Evolutionary conservation across 2,888 invertebrate genomes (phyloP), one percentile per base, ranked within the genome.

Genomic region (Oscheius sp.): DNA sequence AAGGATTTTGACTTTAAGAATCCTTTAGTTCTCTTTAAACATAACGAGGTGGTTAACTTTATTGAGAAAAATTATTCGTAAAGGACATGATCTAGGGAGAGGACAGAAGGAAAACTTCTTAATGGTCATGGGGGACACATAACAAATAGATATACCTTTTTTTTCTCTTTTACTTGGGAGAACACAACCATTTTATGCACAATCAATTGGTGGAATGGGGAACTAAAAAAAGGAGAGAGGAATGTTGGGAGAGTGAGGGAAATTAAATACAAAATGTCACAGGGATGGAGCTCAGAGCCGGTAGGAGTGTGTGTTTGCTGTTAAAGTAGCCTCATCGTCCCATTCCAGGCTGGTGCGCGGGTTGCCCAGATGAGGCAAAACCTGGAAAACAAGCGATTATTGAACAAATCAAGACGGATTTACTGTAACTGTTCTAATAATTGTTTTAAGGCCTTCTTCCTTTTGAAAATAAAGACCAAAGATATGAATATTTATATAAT

Each of bases 281-380:
- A 39, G 61, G 61, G 45, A 45, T 45, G 3, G 20, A 12, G 58
- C 33, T 64, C 37, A 75, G 67, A 81, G 78, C 64, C 80, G 74
- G 70, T 81, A 81, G 42, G 79, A 79, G 10, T 78, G 78, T 15
- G 79, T 68, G 67, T 75, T 75, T 10, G 78, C 70, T 10, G 77
- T 66, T 10, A 75, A 64, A 33, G 72, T 71, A 46, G 76, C 77
- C 67, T 79, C 79, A 84, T 91, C 90, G 86, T 91, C 91, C 91
- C 91, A 91, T 83, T 91, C 91, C 70, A 91, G 87, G 65, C 89
- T 89, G 27, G 73, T 71, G 45, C 75, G 74, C n/a, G 67, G 71
- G 12, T 66, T 64, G 25, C 75, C 75, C 53, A 73, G 42, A 45
- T 79, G 79, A 6, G 79, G 79, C 4, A 79, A 71, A 31, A 77